Evolutionary conservation across 1,140 invertebrate species (phyloP).

Genomic region (Trichoplusia ni): DNA sequence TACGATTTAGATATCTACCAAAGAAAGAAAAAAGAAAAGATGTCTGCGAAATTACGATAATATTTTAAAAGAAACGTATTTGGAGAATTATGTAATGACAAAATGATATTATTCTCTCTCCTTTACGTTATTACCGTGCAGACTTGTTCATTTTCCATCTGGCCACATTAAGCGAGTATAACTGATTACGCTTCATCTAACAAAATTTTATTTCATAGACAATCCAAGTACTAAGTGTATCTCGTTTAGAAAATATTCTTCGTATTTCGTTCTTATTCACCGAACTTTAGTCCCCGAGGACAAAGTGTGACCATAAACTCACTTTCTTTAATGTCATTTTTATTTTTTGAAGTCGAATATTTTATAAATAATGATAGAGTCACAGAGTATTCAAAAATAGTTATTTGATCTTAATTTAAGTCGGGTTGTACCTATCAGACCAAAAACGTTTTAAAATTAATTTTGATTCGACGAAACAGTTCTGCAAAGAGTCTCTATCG

Average conservation of each 20-base stretch:
- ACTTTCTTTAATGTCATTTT: neutral
- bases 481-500: neutral
- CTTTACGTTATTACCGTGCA: neutral
- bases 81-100: too few relatives aligned
- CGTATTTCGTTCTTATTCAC: neutral
- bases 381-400: too few relatives aligned
- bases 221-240: neutral
- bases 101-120: too few relatives aligned
- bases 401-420: too few relatives aligned
- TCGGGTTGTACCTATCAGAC: neutral
- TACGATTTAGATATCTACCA: too few relatives aligned
- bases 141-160: neutral
- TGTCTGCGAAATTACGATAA: too few relatives aligned
- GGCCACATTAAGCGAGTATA: neutral
- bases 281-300: neutral
- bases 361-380: too few relatives aligned
- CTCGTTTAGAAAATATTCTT: neutral
- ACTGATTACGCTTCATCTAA: neutral
- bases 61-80: too few relatives aligned
- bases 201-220: neutral
- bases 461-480: slow-evolving; percentile 7
- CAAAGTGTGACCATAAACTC: neutral
- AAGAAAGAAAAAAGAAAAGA: too few relatives aligned
- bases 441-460: slow-evolving; percentile 5
- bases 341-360: too few relatives aligned